These are phyloP conservation scores for Ophion obscuratus DNA, from an alignment of 2,888 invertebrate genomes.

Conservation along the genomic window DNA sequence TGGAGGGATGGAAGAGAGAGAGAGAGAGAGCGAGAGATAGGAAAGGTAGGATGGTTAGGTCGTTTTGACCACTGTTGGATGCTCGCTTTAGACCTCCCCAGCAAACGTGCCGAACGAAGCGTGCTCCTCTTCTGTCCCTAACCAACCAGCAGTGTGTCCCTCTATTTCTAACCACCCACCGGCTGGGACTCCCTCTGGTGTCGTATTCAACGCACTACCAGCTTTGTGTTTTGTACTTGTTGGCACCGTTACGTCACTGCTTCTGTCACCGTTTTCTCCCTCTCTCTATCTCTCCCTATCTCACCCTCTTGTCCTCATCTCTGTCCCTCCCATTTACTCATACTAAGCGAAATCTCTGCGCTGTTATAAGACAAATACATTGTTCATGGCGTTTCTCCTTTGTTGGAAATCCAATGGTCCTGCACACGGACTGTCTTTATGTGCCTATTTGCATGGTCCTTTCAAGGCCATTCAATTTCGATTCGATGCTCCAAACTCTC, in stretches of 20 bases:
- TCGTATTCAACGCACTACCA: conserved; percentile 26
- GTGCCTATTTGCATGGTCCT: conserved; percentile 48
- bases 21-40: conserved; percentile 16
- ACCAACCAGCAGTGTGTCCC: conserved; percentile 15
- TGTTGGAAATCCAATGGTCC: conserved; percentile 53
- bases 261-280: conserved; percentile 53
- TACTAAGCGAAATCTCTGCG: conserved; percentile 16
- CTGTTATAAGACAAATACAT: conserved; percentile 61
- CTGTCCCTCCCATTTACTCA: not conserved
- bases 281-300: conserved; percentile 18
- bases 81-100: conserved; percentile 22
- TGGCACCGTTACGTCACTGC: conserved; percentile 50
- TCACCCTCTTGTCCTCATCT: conserved; percentile 21
- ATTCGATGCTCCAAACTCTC: conserved; percentile 55
- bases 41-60: conserved; percentile 7
- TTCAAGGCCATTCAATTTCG: conserved; percentile 65
- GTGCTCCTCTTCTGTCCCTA: conserved; percentile 44
- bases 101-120: conserved; percentile 39
- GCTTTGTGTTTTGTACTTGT: conserved; percentile 40
- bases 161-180: conserved; percentile 4
- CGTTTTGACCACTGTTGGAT: conserved; percentile 35
- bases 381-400: conserved; percentile 59
- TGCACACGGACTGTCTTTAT: conserved; percentile 9
- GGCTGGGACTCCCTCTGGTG: conserved; percentile 33
- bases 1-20: conserved; percentile 11